These are phyloP conservation scores for Orchestia grillus DNA, from an alignment of 1,140 invertebrate species.

Conservation along the genomic window DNA sequence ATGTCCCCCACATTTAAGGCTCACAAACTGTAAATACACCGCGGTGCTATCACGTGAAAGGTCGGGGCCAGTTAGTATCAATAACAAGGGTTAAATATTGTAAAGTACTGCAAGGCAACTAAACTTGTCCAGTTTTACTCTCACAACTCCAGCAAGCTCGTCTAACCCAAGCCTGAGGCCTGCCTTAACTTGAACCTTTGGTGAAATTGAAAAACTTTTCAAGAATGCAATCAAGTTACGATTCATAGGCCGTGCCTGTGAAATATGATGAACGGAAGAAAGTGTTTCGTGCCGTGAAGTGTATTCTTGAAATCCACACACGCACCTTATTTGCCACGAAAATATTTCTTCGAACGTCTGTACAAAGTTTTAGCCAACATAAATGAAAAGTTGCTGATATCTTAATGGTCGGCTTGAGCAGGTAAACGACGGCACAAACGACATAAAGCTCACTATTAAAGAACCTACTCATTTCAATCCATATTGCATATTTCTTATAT, in stretches of 20 bases:
- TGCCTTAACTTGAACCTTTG: neutral
- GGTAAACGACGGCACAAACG: no score
- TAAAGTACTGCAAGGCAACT: neutral
- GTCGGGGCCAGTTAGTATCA: neutral
- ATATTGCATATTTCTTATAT: no score
- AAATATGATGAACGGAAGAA: neutral
- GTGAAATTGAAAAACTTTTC: neutral
- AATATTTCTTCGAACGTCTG: no score
- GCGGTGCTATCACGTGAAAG: no score
- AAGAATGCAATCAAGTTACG: neutral
- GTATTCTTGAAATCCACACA: neutral
- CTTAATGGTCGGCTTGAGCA: no score
- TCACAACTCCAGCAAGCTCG: neutral
- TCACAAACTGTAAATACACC: no score
- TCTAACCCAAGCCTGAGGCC: neutral
- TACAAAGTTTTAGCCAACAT: no score
- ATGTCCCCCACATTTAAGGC: no score
- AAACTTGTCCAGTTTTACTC: neutral
- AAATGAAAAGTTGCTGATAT: no score
- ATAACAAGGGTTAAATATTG: neutral
- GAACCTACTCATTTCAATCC: no score
- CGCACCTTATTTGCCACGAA: no score
- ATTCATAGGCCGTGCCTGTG: neutral
- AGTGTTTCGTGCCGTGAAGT: neutral
- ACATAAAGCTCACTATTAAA: no score